Evolutionary conservation across 2,888 invertebrate genomes (phyloP).

Genomic region (Pherbina coryleti): DNA sequence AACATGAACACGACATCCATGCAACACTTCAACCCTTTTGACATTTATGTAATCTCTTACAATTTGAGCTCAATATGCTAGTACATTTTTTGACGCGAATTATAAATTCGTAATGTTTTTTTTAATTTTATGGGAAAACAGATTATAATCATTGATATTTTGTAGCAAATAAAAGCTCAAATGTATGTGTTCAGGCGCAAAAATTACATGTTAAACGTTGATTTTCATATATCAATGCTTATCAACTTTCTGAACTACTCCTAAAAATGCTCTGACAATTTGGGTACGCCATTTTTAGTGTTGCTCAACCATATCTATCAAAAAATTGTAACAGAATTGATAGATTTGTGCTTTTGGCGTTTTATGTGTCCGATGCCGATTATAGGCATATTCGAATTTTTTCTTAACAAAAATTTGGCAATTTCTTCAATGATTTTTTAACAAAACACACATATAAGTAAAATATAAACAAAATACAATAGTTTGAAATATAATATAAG

Average conservation of each 20-base stretch:
- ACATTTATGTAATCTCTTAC: slow-evolving; percentile 5
- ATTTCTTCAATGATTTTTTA: slow-evolving; percentile 8
- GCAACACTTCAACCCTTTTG: background rate
- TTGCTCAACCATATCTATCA: slow-evolving; percentile 14
- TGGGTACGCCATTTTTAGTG: slow-evolving; percentile 42
- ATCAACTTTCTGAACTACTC: slow-evolving; percentile 39
- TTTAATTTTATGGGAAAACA: background rate
- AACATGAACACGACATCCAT: background rate
- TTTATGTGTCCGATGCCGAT: slow-evolving; percentile 36
- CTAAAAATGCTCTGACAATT: slow-evolving; percentile 36
- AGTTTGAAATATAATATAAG: slow-evolving; percentile 28
- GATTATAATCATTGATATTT: background rate
- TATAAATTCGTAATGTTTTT: background rate
- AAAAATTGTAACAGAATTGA: slow-evolving; percentile 29
- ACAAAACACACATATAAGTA: slow-evolving; percentile 5
- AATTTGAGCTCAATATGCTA: background rate
- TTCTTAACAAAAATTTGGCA: slow-evolving; percentile 9
- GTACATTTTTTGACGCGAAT: background rate
- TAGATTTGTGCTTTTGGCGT: slow-evolving; percentile 36
- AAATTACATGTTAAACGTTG: no score
- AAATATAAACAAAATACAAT: slow-evolving; percentile 34
- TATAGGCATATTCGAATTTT: slow-evolving; percentile 27
- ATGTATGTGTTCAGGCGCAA: background rate
- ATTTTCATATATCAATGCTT: no score
- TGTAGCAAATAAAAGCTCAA: background rate